Percentiles rank a stretch among this genome's conserved stretches.
Conservation (phyloP, 2,797 vertebrate species). For the Myiotriccus ornatus region DNA sequence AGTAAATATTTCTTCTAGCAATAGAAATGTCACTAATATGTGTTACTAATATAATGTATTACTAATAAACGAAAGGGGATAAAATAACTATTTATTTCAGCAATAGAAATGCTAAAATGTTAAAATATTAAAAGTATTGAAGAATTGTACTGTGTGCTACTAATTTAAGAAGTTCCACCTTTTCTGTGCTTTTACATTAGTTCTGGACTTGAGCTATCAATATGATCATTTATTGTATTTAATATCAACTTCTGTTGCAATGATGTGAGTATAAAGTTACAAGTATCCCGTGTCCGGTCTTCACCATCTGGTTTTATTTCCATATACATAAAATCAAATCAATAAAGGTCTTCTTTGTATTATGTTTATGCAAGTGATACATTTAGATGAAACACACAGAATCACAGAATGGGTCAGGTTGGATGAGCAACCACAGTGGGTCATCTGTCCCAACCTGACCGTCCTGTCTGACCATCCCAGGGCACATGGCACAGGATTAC, state of each 20-base stretch:
- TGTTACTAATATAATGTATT: neutral
- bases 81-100: neutral
- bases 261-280: neutral
- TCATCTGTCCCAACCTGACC: neutral
- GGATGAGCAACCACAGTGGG: neutral
- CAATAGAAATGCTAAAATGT: neutral
- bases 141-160: neutral
- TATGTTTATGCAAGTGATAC: neutral
- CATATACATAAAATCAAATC: neutral
- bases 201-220: neutral
- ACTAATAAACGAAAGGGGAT: neutral
- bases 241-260: neutral
- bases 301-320: neutral
- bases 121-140: neutral
- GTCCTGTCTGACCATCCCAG: neutral
- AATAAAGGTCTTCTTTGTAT: neutral
- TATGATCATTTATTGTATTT: neutral
- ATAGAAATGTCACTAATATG: neutral
- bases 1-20: neutral
- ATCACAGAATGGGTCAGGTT: neutral
- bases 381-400: neutral
- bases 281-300: neutral
- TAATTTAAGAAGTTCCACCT: neutral
- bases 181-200: neutral
- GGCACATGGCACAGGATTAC: fast-evolving